Percentiles rank a stretch among this genome's conserved stretches.
phyloP scores from a whole-genome alignment of 2,797 vertebrate species.

The Saxicola maurus region DNA sequence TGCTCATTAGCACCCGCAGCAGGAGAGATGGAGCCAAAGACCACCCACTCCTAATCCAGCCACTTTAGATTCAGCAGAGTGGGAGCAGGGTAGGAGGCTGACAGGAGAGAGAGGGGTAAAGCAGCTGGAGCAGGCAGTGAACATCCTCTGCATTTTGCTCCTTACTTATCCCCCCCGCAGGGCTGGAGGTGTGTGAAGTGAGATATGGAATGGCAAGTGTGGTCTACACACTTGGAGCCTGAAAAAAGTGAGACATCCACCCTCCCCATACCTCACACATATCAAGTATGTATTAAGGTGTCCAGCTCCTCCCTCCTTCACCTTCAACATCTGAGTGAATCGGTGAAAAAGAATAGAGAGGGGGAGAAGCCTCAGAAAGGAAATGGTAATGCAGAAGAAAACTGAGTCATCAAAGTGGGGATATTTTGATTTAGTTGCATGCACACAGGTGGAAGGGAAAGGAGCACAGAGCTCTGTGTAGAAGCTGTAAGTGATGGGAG shows the following conservation, averaged over 20 bases:
- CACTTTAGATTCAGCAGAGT: background rate
- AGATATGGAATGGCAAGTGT: background rate
- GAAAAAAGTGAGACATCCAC: background rate
- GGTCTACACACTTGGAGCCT: background rate
- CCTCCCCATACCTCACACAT: background rate
- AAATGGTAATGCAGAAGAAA: background rate
- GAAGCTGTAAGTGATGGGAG: background rate
- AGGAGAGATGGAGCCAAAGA: background rate
- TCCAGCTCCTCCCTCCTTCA: background rate
- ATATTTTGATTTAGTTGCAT: background rate
- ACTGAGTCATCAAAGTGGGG: background rate
- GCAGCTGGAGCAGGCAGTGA: background rate
- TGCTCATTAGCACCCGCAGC: background rate
- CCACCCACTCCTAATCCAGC: background rate
- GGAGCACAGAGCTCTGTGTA: background rate
- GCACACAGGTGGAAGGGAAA: background rate
- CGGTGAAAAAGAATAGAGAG: background rate
- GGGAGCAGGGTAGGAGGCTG: background rate
- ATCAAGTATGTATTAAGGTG: background rate
- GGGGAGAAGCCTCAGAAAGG: background rate
- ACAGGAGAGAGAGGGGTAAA: background rate
- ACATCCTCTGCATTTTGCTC: background rate
- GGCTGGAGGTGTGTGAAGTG: background rate
- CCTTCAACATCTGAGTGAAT: background rate
- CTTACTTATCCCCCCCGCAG: background rate